Evolutionary conservation across 2,113 vertebrate genomes (phyloP).

Genomic region (Antechinus stuartii): DNA sequence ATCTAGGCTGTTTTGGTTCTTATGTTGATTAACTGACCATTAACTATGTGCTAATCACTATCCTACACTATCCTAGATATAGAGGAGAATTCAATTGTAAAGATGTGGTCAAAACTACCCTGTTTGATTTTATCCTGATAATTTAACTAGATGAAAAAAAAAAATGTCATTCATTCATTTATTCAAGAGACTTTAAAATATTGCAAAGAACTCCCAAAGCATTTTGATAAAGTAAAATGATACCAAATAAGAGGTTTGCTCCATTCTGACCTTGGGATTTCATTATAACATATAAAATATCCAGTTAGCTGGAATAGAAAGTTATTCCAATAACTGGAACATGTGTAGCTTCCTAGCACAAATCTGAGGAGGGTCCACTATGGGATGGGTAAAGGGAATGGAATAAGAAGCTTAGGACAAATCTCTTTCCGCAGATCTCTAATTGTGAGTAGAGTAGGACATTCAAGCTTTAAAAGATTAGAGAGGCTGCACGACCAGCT

Average conservation of each 20-base stretch:
- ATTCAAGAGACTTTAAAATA: neutral
- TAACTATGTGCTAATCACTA: neutral
- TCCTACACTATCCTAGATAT: neutral
- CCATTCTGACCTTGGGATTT: neutral
- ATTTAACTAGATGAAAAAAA: neutral
- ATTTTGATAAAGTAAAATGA: neutral
- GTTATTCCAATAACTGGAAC: neutral
- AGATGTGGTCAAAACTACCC: neutral
- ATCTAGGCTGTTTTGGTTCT: neutral
- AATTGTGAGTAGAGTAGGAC: neutral
- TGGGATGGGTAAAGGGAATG: neutral
- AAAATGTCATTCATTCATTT: neutral
- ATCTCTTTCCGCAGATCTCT: neutral
- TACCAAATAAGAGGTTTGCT: neutral
- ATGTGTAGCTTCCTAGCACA: neutral
- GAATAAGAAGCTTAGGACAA: neutral
- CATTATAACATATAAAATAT: neutral
- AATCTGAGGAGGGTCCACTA: neutral
- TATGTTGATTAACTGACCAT: neutral
- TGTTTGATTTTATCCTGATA: neutral
- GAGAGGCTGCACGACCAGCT: neutral
- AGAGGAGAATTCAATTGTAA: neutral
- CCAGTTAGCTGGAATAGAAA: neutral
- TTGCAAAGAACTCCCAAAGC: neutral
- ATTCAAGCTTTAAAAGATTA: neutral